Evolutionary conservation across 1,140 invertebrate species (phyloP), one percentile per base, ranked within the genome.

Genomic region (Teleogryllus occipitalis): DNA sequence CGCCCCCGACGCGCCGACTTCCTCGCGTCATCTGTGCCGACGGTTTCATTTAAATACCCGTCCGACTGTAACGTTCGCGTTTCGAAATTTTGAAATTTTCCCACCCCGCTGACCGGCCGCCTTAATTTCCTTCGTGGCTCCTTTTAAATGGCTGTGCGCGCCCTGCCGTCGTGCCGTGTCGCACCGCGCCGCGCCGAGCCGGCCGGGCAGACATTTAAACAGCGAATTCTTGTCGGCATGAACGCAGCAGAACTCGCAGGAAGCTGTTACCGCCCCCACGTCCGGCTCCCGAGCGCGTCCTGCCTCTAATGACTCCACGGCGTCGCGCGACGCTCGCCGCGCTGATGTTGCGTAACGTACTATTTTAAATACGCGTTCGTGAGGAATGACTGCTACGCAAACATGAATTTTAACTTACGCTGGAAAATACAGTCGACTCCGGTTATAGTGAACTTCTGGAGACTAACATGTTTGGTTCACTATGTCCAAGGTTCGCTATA

Each of bases 51-150:
- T 65, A 65, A 65, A 65, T 65, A 18, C 54, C 54, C 54, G 54
- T 7, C 54, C 54, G 18, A 65, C 2, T 7, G 54, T 65, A 65
- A 65, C 54, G 54, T 65, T 14, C 54, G 10, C 54, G 54, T 65
- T 65, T 65, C 54, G 18, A 65, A 65, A 65, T 65, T 65, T 65
- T 65, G 54, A 65, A 65, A 65, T 65, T 65, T 65, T 65, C 54
- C 54, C 54, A 65, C 54, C 27, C 27, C 54, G 54, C 54, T 65
- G 54, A 39, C 27, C 27, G 27, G 1, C 54, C 0, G 54, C 54
- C 27, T 65, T 65, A 1, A 65, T 65, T 65, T 65, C 54, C 54
- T 65, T 65, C 54, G 54, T 5, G 27, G 27, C 27, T 39, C 27
- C 27, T 39, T 65, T 65, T 65, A 65, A 65, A 65, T 65, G 54